Conservation (phyloP, 2,797 vertebrate species). For the Erithacus rubecula region DNA sequence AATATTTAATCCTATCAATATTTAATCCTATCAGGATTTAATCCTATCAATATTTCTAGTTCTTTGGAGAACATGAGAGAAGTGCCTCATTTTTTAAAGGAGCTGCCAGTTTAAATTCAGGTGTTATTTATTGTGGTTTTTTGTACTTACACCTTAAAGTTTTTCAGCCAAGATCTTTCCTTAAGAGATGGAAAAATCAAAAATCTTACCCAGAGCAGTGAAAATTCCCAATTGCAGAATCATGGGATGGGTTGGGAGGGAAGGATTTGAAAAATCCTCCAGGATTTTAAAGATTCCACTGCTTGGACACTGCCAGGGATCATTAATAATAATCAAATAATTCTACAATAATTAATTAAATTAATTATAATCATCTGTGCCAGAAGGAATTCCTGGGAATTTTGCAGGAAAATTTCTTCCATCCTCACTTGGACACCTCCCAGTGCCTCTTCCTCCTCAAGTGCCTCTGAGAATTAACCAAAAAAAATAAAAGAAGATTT, state of each 20-base stretch:
- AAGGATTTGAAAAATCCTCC: too few relatives aligned
- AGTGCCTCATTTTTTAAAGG: not conserved
- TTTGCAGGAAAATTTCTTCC: not conserved
- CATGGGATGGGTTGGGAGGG: not conserved
- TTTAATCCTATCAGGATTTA: not conserved
- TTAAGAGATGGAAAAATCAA: not conserved
- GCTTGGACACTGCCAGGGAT: too few relatives aligned
- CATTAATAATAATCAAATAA: too few relatives aligned
- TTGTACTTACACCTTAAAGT: not conserved
- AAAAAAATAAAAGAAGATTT: not conserved
- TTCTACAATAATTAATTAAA: not conserved
- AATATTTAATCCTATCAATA: not conserved
- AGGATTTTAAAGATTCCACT: not conserved
- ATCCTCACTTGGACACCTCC: not conserved
- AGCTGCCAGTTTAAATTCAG: not conserved
- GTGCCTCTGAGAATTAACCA: not conserved
- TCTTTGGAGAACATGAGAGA: not conserved
- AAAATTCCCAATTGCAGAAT: not conserved
- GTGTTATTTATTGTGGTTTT: not conserved
- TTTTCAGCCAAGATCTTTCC: not conserved
- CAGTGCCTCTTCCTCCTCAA: not conserved
- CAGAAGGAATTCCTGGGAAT: not conserved
- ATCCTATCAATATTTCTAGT: not conserved
- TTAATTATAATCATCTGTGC: not conserved
- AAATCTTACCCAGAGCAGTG: not conserved